Conservation (phyloP, 2,888 invertebrate genomes). For the Parnassius orleans region DNA sequence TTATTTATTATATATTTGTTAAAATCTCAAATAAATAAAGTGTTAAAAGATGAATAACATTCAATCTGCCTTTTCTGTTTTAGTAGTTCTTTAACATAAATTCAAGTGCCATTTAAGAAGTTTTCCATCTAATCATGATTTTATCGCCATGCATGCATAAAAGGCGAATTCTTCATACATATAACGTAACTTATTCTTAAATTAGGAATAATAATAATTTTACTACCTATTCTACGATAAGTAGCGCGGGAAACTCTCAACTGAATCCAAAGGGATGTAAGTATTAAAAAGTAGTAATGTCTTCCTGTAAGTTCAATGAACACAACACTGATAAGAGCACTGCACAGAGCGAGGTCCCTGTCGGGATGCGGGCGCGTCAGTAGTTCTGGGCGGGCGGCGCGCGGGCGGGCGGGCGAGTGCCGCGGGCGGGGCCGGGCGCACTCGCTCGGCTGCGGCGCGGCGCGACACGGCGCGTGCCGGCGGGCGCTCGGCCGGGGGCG, state of each 20-base stretch:
- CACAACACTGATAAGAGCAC: slow-evolving; percentile 17
- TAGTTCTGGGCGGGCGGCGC: slow-evolving; percentile 8
- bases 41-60: too few relatives aligned
- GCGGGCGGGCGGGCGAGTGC: slow-evolving; percentile 9
- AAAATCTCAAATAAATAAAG: too few relatives aligned
- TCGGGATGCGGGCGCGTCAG: slow-evolving; percentile 9
- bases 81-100: too few relatives aligned
- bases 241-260: slow-evolving; percentile 11
- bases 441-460: slow-evolving; percentile 23
- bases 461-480: slow-evolving; percentile 26
- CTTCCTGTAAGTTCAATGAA: slow-evolving; percentile 5
- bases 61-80: too few relatives aligned
- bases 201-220: slow-evolving; percentile 16
- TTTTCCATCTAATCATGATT: slow-evolving; percentile 5
- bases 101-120: neutral
- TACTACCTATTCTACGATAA: slow-evolving; percentile 13
- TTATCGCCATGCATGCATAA: slow-evolving; percentile 5
- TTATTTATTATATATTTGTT: too few relatives aligned
- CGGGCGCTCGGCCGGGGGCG: slow-evolving; percentile 27
- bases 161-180: slow-evolving; percentile 1
- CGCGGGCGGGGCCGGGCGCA: slow-evolving; percentile 29
- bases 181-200: slow-evolving; percentile 3
- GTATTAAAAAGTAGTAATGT: neutral
- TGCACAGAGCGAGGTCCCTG: slow-evolving; percentile 7
- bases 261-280: slow-evolving; percentile 3